Evolutionary conservation across 2,113 vertebrate species (phyloP), one percentile per base, ranked within the genome.

Genomic region (Carettochelys insculpta): DNA sequence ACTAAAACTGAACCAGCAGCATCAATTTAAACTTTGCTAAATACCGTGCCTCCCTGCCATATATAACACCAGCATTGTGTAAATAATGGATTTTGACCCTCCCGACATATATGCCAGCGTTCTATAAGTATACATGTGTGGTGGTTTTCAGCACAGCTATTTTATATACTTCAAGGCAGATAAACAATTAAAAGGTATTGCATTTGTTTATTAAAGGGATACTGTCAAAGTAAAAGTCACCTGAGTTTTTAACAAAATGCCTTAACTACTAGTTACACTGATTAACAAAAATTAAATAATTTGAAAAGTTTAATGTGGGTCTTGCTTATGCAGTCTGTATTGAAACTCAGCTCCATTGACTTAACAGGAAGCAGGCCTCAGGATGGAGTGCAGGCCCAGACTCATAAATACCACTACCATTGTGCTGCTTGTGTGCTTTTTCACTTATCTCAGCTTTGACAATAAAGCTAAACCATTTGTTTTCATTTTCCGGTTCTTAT

Each of bases 101-200:
- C 82, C 83, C 86, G 89, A 54, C 92, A 86, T 16, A 48, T 71
- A n/a, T 81, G 8, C 25, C 80, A 54, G 29, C 78, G 54, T 92
- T 94, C 92, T 96, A 95, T 95, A 94, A 96, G 95, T 95, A 94
- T 41, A 92, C 92, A 76, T 0, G 0, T 34, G 27, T 83, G 73
- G 53, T 52, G 93, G 92, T 95, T 93, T 96, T 94, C 88, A 92
- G 78, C 87, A 78, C 88, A 95, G 80, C 76, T 89, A 76, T 91
- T 93, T 85, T 77, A 41, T 86, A 76, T 83, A 92, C 92, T 96
- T 93, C 91, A 92, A 92, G 90, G 76, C 61, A 83, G 43, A 94
- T 96, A 91, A 94, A 96, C 96, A 97, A 95, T 95, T 96, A 90
- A 97, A 89, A 89, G 20, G 27, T 56, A 87, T 92, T 92, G 85